A percentile compares a stretch with the other conserved stretches of the same genome.
phyloP scores from a whole-genome alignment of 2,113 vertebrate genomes.

The Salvelinus alpinus region DNA sequence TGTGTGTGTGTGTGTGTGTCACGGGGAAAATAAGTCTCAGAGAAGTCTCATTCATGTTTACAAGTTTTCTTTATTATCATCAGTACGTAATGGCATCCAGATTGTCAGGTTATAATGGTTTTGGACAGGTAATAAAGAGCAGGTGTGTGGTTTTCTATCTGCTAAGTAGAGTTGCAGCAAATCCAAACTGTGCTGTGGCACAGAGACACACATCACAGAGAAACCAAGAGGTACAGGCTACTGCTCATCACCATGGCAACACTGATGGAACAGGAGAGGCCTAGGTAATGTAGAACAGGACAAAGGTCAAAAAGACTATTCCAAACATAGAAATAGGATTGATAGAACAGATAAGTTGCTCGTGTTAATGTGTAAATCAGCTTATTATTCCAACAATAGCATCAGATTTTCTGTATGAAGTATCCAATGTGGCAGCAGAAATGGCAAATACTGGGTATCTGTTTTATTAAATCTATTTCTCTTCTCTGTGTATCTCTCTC shows the following conservation, averaged over 20 bases:
- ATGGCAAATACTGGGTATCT: neutral
- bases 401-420: neutral
- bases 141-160: constrained; percentile 18
- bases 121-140: constrained; percentile 31
- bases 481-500: neutral
- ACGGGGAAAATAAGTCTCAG: constrained; percentile 26
- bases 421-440: neutral
- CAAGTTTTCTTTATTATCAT: constrained; percentile 47
- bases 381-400: neutral
- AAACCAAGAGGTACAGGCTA: neutral
- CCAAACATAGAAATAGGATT: constrained; percentile 5
- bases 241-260: constrained; percentile 1
- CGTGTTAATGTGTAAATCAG: neutral
- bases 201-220: constrained; percentile 13
- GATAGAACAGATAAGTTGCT: constrained; percentile 1
- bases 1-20: neutral
- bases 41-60: constrained; percentile 34
- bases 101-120: constrained; percentile 38
- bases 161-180: neutral
- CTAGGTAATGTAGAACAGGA: constrained; percentile 9
- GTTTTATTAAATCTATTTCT: neutral
- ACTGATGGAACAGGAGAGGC: neutral
- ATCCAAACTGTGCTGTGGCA: neutral
- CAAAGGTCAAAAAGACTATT: neutral
- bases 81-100: constrained; percentile 35